A percentile compares a stretch with the other conserved stretches of the same genome.
These are phyloP conservation scores for Anguilla japonica DNA, from an alignment of 2,113 vertebrate species.

Conservation along the genomic window DNA sequence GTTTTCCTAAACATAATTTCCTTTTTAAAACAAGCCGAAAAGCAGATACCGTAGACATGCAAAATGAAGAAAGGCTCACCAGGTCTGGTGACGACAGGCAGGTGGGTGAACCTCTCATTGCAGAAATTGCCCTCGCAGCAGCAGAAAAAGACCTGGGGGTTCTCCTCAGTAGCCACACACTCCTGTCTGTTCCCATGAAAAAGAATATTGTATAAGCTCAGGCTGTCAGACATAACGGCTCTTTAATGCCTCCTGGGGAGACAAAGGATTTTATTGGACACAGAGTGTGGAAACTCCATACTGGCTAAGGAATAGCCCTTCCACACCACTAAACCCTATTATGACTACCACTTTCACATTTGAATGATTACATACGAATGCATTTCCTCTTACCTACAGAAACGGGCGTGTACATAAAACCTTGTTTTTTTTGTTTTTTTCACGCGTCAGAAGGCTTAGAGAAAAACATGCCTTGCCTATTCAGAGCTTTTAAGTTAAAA, in stretches of 20 bases:
- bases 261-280: background rate
- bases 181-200: slow-evolving; percentile 77
- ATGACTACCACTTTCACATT: background rate
- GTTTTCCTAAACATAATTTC: background rate
- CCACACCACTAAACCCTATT: background rate
- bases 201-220: background rate
- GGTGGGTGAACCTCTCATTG: slow-evolving; percentile 93
- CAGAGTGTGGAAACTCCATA: background rate
- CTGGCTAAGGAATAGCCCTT: background rate
- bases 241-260: background rate
- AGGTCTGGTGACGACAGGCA: slow-evolving; percentile 82
- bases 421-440: too few species aligned
- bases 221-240: background rate
- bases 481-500: background rate
- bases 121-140: slow-evolving; percentile 99
- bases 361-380: background rate
- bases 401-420: background rate
- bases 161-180: slow-evolving; percentile 95
- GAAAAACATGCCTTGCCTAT: background rate
- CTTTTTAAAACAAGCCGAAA: background rate
- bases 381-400: background rate
- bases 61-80: slow-evolving; percentile 31
- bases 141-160: slow-evolving; percentile 98
- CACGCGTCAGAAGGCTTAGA: too few species aligned
- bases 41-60: background rate